Conservation (phyloP, 2,888 invertebrate genomes). For the Tupiocoris notatus region DNA sequence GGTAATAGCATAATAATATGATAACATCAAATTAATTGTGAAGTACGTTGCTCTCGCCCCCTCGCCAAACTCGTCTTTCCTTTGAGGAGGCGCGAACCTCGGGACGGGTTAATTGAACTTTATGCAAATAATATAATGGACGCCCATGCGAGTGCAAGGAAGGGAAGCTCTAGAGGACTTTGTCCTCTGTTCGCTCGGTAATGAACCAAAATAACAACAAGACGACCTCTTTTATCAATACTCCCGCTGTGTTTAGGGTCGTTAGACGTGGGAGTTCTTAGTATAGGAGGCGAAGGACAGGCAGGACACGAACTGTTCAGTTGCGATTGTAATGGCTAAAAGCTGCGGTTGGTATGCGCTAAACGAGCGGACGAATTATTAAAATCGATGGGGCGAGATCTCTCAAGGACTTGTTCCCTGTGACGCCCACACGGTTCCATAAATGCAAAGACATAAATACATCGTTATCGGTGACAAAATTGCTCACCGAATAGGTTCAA, state of each 20-base stretch:
- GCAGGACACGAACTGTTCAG: constrained; percentile 10
- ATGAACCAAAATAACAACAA: constrained; percentile 7
- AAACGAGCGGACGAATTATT: background rate
- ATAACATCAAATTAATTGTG: background rate
- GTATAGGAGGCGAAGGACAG: background rate
- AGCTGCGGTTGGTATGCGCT: background rate
- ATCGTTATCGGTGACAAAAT: background rate
- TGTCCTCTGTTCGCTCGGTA: background rate
- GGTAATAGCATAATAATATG: background rate
- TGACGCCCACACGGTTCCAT: background rate
- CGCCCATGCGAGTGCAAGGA: background rate
- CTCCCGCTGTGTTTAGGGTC: background rate
- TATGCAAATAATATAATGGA: constrained; percentile 1
- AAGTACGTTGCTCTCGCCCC: background rate
- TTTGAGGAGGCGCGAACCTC: background rate
- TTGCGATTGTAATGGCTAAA: background rate
- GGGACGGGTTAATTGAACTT: constrained; percentile 6
- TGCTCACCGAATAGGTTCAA: background rate
- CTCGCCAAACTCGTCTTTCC: background rate
- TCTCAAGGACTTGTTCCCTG: background rate
- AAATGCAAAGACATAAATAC: too few relatives aligned
- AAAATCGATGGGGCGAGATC: background rate
- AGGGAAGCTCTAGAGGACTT: background rate
- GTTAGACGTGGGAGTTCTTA: constrained; percentile 4
- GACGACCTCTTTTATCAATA: constrained; percentile 5